Evolutionary conservation across 92 coral and sea anemone species (phyloP).

Genomic region (Epizoanthus ramosus): DNA sequence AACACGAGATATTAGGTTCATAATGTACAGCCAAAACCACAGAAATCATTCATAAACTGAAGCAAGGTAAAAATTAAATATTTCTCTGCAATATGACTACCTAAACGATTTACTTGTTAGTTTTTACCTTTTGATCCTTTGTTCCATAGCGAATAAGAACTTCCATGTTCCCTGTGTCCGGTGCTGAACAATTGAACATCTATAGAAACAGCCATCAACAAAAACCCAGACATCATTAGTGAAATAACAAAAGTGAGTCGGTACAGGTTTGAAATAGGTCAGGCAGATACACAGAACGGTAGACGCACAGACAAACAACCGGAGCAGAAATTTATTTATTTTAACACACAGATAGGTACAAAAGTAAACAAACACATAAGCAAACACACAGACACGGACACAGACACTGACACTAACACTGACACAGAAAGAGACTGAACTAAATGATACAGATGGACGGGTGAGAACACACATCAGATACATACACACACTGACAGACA

Average conservation of each 20-base stretch:
- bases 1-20: too few species aligned
- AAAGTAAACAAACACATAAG: too few species aligned
- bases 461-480: too few species aligned
- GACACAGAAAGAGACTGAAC: too few species aligned
- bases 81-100: not conserved
- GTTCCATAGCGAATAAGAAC: conserved; percentile 94
- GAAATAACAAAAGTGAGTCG: too few species aligned
- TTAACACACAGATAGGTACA: not conserved
- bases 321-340: not conserved
- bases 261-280: not conserved
- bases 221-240: not conserved
- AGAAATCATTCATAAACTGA: too few species aligned
- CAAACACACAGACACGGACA: too few species aligned
- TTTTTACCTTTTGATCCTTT: conserved; percentile 75
- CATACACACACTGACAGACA: too few species aligned
- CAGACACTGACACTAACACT: too few species aligned
- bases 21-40: too few species aligned
- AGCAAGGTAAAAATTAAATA: not conserved
- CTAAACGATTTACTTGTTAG: not conserved
- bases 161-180: conserved; percentile 99
- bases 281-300: not conserved
- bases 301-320: not conserved
- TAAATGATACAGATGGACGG: too few species aligned
- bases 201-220: conserved; percentile 14
- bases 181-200: conserved; percentile 98